Percentiles rank a stretch among this genome's conserved stretches.
These are phyloP conservation scores for Montipora capricornis DNA, from an alignment of 64 coral and sea anemone species.

Conservation along the genomic window DNA sequence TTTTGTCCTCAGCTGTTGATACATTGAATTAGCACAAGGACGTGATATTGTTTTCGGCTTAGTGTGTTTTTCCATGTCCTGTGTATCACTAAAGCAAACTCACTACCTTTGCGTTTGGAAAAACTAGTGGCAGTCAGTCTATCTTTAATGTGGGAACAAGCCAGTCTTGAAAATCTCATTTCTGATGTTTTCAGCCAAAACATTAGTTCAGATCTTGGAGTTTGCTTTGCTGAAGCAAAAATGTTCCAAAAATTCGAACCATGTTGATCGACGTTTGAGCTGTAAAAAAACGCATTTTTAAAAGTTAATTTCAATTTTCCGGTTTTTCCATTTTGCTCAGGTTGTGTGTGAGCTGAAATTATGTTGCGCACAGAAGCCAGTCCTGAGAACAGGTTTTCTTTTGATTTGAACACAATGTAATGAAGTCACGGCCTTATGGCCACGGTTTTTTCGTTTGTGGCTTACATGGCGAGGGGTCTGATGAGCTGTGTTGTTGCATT, in stretches of 20 bases:
- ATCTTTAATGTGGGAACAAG: no score
- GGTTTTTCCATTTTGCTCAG: neutral
- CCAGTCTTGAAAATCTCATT: no score
- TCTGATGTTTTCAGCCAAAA: neutral
- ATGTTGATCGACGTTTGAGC: no score
- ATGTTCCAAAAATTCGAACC: neutral
- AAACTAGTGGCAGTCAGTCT: neutral
- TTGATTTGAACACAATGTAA: constrained; percentile 46
- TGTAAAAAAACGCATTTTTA: neutral
- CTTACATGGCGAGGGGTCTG: constrained; percentile 68
- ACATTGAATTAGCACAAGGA: neutral
- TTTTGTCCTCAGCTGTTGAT: constrained; percentile 37
- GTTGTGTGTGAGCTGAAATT: neutral
- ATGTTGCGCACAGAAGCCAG: neutral
- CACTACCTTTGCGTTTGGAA: neutral
- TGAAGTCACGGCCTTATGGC: constrained; percentile 35
- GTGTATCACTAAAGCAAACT: constrained; percentile 11
- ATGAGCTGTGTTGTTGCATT: constrained; percentile 79
- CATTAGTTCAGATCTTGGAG: no score
- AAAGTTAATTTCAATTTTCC: neutral
- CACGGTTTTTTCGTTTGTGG: constrained; percentile 14
- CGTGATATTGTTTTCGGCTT: neutral
- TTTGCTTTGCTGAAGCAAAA: neutral
- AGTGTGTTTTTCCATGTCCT: neutral
- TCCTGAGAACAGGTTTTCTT: constrained; percentile 7